phyloP scores from a whole-genome alignment of 2,797 vertebrate species.

The Prionace glauca region DNA sequence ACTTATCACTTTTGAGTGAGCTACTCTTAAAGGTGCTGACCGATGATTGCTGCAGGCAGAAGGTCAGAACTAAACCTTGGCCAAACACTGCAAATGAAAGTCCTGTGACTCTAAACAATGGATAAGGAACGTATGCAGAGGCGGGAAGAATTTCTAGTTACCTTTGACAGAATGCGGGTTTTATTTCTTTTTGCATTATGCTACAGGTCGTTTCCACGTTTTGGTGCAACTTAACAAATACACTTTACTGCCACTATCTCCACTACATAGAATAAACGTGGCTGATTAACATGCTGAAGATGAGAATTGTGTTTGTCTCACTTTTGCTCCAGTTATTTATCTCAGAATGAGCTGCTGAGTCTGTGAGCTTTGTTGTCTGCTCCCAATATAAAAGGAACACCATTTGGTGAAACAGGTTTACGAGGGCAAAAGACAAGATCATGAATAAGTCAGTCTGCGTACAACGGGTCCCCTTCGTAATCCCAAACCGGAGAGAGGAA shows the following conservation, averaged over 20 bases:
- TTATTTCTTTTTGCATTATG: background rate
- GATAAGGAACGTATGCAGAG: background rate
- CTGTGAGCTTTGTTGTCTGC: background rate
- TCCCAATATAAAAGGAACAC: background rate
- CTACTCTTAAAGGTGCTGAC: conserved; percentile 45
- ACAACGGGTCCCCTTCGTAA: background rate
- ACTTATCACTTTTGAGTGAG: conserved; percentile 49
- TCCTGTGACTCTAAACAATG: background rate
- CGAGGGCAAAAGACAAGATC: background rate
- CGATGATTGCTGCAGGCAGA: background rate
- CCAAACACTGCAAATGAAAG: conserved; percentile 13
- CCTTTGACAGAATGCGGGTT: background rate
- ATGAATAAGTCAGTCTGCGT: background rate
- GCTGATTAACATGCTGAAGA: background rate
- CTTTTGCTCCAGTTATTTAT: background rate
- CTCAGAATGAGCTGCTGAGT: background rate
- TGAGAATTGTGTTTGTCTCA: background rate
- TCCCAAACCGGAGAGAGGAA: background rate
- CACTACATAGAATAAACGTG: background rate
- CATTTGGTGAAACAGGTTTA: background rate
- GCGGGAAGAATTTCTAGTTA: background rate
- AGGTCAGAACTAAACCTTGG: background rate
- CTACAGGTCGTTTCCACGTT: background rate
- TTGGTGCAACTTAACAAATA: background rate
- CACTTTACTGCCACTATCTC: background rate